Conservation (phyloP, 2,797 vertebrate genomes). For the Karalla daura region DNA sequence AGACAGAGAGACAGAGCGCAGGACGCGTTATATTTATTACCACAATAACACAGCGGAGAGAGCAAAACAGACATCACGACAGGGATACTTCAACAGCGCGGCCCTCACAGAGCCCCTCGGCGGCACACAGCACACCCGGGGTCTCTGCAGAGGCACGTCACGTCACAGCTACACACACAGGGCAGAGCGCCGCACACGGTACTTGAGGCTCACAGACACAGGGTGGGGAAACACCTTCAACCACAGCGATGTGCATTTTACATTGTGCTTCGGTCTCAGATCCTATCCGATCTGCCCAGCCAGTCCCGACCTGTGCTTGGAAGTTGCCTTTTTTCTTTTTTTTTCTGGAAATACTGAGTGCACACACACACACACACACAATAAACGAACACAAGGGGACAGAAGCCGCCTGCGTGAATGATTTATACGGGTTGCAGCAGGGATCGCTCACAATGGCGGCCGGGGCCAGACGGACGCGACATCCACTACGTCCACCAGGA, state of each 20-base stretch:
- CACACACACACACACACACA: conserved; percentile 40
- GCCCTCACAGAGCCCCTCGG: conserved; percentile 44
- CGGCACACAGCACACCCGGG: conserved; percentile 43
- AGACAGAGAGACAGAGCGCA: conserved; percentile 24
- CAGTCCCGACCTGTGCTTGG: conserved; percentile 50
- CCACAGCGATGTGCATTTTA: conserved; percentile 59
- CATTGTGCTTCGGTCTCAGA: conserved; percentile 66
- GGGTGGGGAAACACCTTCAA: conserved; percentile 54
- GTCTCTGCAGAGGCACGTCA: conserved; percentile 52
- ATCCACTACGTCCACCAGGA: conserved; percentile 47
- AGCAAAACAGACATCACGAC: conserved; percentile 49
- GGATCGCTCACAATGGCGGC: conserved; percentile 39
- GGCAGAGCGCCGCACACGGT: conserved; percentile 45
- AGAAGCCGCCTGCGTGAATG: conserved; percentile 23
- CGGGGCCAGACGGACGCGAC: conserved; percentile 17
- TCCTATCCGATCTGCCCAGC: conserved; percentile 34
- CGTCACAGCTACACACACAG: conserved; percentile 56
- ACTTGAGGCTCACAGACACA: conserved; percentile 49
- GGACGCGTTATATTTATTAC: conserved; percentile 68
- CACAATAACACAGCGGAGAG: conserved; percentile 66
- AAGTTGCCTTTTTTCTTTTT: background rate
- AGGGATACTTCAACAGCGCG: conserved; percentile 43
- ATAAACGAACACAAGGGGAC: conserved; percentile 47
- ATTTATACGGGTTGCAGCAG: conserved; percentile 44
- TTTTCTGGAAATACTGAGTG: conserved; percentile 27